phyloP scores from a whole-genome alignment of 2,888 invertebrate species.

The Bombylius discolor region DNA sequence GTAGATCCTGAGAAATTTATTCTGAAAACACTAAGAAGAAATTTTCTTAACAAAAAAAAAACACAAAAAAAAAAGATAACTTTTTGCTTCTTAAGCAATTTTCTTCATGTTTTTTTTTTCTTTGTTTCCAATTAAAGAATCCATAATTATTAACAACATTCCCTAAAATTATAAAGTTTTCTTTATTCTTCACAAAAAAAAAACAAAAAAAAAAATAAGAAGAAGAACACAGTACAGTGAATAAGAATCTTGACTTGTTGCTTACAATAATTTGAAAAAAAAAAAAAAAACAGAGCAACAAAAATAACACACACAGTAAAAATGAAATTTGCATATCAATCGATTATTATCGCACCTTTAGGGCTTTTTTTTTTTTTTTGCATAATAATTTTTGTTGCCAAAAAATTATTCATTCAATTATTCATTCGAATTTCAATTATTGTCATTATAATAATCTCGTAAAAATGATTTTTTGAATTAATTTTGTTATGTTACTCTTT shows the following conservation, averaged over 20 bases:
- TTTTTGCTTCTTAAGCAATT: too few relatives aligned
- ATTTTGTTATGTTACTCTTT: not conserved
- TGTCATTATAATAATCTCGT: constrained; percentile 9
- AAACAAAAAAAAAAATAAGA: too few relatives aligned
- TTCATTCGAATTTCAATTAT: constrained; percentile 2
- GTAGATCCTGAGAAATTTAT: too few relatives aligned
- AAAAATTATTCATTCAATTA: constrained; percentile 9
- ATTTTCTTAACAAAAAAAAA: too few relatives aligned
- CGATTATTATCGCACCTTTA: constrained; percentile 10
- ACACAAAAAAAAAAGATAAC: too few relatives aligned
- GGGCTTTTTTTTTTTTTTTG: constrained; percentile 7
- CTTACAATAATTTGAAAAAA: not conserved
- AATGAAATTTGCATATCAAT: constrained; percentile 12
- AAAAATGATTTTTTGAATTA: constrained; percentile 3
- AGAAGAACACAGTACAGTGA: too few relatives aligned
- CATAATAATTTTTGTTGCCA: constrained; percentile 7
- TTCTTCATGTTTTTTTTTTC: too few relatives aligned
- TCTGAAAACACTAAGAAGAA: too few relatives aligned
- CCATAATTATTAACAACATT: too few relatives aligned
- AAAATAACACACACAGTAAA: constrained; percentile 7
- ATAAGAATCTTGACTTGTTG: not conserved
- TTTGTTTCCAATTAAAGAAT: too few relatives aligned
- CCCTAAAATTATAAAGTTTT: too few relatives aligned
- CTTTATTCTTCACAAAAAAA: too few relatives aligned
- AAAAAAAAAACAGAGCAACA: not conserved